Percentiles rank a stretch among this genome's conserved stretches.
These are phyloP conservation scores for Kryptolebias ocellatus DNA, from an alignment of 2,797 vertebrate genomes.

Conservation along the genomic window DNA sequence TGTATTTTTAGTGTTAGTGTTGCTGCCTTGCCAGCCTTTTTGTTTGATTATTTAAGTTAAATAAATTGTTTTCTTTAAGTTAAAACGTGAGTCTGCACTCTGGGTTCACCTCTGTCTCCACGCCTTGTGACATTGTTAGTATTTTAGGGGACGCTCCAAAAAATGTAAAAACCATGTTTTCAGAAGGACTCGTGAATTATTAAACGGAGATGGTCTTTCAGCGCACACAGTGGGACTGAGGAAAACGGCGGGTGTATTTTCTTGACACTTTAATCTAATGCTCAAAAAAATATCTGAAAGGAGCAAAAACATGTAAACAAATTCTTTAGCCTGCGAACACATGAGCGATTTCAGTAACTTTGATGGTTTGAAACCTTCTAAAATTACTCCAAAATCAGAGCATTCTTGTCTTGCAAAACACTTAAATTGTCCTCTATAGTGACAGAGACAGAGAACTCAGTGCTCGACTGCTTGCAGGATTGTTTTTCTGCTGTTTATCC, in stretches of 20 bases:
- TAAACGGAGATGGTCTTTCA: background rate
- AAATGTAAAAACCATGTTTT: slow-evolving; percentile 2
- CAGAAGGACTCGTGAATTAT: background rate
- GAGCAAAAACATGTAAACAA: background rate
- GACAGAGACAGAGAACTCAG: slow-evolving; percentile 28
- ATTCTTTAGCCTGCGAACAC: background rate
- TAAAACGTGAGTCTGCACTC: too few relatives aligned
- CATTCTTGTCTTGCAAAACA: slow-evolving; percentile 17
- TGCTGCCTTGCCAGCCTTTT: too few relatives aligned
- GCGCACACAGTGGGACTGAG: background rate
- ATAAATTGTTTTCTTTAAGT: too few relatives aligned
- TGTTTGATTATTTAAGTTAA: too few relatives aligned
- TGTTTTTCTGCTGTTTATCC: slow-evolving; percentile 69
- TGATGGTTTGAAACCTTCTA: background rate
- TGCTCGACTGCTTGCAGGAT: slow-evolving; percentile 58
- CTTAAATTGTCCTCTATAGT: slow-evolving; percentile 38
- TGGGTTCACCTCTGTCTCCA: too few relatives aligned
- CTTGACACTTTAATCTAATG: background rate
- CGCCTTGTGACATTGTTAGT: too few relatives aligned
- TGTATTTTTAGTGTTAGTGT: too few relatives aligned
- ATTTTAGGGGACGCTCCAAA: background rate
- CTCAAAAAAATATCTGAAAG: background rate
- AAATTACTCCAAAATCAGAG: background rate
- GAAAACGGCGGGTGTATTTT: background rate
- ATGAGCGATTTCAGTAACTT: too few relatives aligned